phyloP scores from a whole-genome alignment of 2,113 vertebrate species.

The Lepisosteus oculatus region DNA sequence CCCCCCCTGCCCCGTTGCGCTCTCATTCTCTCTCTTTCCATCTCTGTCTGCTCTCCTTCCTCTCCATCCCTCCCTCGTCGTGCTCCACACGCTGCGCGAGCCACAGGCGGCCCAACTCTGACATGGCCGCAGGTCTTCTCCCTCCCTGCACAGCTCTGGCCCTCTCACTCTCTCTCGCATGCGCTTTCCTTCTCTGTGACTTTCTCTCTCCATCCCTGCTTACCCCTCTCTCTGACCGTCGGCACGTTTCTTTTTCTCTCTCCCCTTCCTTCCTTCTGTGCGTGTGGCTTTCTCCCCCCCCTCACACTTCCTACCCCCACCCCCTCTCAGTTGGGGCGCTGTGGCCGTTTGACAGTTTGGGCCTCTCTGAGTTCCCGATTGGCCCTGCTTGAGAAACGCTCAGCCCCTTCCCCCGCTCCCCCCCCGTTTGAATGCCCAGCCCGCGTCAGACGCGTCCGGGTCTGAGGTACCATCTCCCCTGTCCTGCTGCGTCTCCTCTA shows the following conservation, averaged over 20 bases:
- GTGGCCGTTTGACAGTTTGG: conserved; percentile 70
- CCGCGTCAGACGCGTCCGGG: no score
- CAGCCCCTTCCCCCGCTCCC: no score
- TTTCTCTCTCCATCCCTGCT: not conserved
- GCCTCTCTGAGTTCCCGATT: no score
- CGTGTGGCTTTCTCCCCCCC: not conserved
- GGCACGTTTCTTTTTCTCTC: not conserved
- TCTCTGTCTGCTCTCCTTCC: conserved; percentile 45
- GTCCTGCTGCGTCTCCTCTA: no score
- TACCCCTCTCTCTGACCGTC: not conserved
- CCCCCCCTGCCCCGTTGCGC: not conserved
- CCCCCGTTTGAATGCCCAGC: no score
- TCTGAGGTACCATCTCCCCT: no score
- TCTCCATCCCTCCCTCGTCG: conserved; percentile 69
- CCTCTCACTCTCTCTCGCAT: not conserved
- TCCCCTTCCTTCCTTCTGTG: conserved; percentile 26
- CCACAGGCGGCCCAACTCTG: conserved; percentile 44
- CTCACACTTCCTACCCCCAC: conserved; percentile 58
- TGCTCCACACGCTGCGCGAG: conserved; percentile 63
- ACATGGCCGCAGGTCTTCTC: not conserved
- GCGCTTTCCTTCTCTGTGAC: not conserved
- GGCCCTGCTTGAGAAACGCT: no score
- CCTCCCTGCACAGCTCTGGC: not conserved
- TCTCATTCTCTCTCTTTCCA: not conserved
- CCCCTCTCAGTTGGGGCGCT: conserved; percentile 90